phyloP scores from a whole-genome alignment of 2,888 invertebrate species.

The Lagria hirta region DNA sequence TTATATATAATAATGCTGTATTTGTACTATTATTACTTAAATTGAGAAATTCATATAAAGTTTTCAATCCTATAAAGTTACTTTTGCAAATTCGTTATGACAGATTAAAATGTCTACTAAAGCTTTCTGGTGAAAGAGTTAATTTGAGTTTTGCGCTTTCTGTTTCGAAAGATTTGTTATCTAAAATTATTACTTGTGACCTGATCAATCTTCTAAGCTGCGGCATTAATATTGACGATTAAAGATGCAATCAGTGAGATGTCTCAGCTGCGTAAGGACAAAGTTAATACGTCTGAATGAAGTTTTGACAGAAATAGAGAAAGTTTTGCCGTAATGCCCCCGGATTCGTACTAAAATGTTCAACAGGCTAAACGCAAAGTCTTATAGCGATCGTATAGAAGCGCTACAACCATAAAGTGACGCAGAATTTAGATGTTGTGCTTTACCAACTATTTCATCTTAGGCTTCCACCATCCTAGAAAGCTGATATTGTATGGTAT shows the following conservation, averaged over 20 bases:
- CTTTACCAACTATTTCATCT: conserved; percentile 30
- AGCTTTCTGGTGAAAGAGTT: too few species aligned
- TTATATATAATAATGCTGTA: too few species aligned
- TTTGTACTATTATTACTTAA: too few species aligned
- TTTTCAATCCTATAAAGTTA: too few species aligned
- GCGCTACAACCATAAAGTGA: conserved; percentile 33
- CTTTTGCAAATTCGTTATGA: too few species aligned
- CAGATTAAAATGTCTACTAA: too few species aligned
- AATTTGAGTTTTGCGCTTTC: too few species aligned
- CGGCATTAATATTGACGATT: too few species aligned
- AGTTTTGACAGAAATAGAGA: conserved; percentile 26
- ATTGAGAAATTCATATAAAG: too few species aligned
- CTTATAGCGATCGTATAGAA: conserved; percentile 31
- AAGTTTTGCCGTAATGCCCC: conserved; percentile 32
- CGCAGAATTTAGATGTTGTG: conserved; percentile 30
- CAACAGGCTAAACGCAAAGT: conserved; percentile 36
- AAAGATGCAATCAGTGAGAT: conserved; percentile 1
- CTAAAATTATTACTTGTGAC: too few species aligned
- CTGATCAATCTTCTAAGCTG: too few species aligned
- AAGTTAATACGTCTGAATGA: conserved; percentile 29
- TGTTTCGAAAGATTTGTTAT: too few species aligned
- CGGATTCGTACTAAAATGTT: conserved; percentile 35
- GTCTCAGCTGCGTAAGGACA: conserved; percentile 21
- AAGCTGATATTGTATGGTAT: conserved; percentile 19
- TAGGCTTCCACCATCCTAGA: conserved; percentile 23